These are phyloP conservation scores for Meda fulgida DNA, from an alignment of 2,797 vertebrate species.

Conservation along the genomic window DNA sequence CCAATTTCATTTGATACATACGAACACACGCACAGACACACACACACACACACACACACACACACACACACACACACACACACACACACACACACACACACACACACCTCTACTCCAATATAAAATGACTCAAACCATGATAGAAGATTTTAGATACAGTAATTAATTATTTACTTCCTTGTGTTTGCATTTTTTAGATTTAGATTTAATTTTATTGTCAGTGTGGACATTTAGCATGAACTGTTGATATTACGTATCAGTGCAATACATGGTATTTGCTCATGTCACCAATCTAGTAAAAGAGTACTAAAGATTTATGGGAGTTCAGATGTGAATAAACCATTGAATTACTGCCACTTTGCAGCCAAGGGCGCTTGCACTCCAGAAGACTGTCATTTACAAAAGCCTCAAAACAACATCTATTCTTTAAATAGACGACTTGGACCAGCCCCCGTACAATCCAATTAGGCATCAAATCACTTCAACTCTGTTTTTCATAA, in stretches of 20 bases:
- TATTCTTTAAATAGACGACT: slow-evolving; percentile 24
- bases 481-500: slow-evolving; percentile 46
- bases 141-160: not conserved
- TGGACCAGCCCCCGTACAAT: slow-evolving; percentile 5
- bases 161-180: not conserved
- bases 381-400: slow-evolving; percentile 26
- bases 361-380: slow-evolving; percentile 29
- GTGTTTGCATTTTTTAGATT: too few relatives aligned
- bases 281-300: slow-evolving; percentile 10
- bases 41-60: not conserved
- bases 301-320: slow-evolving; percentile 16
- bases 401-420: slow-evolving; percentile 36
- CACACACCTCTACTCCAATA: not conserved
- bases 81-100: too few relatives aligned
- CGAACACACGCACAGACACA: not conserved
- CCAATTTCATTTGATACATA: not conserved
- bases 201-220: not conserved
- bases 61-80: not conserved
- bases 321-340: slow-evolving; percentile 33
- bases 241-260: not conserved
- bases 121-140: not conserved
- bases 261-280: not conserved
- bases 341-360: slow-evolving; percentile 21
- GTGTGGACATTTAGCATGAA: not conserved
- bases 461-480: slow-evolving; percentile 42